Evolutionary conservation across 2,888 invertebrate genomes (phyloP).

Genomic region (Phortica magna): DNA sequence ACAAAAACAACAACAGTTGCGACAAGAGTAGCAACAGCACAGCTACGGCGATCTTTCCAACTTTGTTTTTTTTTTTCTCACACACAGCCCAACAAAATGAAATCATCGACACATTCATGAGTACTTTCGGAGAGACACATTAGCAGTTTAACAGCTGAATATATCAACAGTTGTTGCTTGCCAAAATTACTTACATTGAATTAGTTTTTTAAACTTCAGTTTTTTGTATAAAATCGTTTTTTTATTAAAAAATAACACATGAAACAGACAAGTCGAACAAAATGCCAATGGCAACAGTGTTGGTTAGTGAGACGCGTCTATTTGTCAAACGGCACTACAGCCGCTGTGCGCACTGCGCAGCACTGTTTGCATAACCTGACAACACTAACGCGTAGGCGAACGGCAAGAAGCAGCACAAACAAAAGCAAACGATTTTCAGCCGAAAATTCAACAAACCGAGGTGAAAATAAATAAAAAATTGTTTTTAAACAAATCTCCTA

Average conservation of each 20-base stretch:
- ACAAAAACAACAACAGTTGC: slow-evolving; percentile 55
- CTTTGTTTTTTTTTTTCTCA: slow-evolving; percentile 41
- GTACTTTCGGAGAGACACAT: slow-evolving; percentile 26
- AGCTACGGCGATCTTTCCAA: slow-evolving; percentile 66
- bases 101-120: slow-evolving; percentile 71
- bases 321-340: neutral
- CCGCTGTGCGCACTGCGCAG: neutral
- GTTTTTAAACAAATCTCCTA: neutral
- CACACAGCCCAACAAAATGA: slow-evolving; percentile 70
- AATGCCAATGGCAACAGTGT: slow-evolving; percentile 6
- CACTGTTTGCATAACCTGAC: neutral
- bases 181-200: slow-evolving; percentile 60
- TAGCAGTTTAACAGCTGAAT: neutral
- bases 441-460: neutral
- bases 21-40: slow-evolving; percentile 44
- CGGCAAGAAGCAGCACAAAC: slow-evolving; percentile 9
- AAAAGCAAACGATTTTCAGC: neutral
- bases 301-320: neutral
- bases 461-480: slow-evolving; percentile 2
- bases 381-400: neutral
- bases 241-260: neutral
- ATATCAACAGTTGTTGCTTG: neutral
- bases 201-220: slow-evolving; percentile 31
- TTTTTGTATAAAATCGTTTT: neutral
- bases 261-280: neutral